phyloP scores from a whole-genome alignment of 2,888 invertebrate species.

The Eurois occulta region DNA sequence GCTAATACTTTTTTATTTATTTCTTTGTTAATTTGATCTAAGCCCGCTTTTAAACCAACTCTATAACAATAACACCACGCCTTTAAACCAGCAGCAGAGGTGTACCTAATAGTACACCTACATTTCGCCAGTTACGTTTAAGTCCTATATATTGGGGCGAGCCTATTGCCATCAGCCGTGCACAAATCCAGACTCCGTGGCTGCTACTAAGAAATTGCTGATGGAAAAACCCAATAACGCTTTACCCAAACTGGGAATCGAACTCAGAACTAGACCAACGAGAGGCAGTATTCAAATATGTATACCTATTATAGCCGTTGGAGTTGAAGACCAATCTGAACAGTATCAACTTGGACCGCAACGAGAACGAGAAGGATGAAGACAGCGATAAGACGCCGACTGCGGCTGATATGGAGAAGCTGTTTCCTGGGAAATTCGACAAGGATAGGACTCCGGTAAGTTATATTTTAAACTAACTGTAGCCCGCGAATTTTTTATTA shows the following conservation, averaged over 20 bases:
- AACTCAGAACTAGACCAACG: background rate
- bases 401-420: constrained; percentile 76
- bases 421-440: constrained; percentile 74
- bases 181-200: too few species aligned
- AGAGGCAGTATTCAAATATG: background rate
- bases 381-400: constrained; percentile 83
- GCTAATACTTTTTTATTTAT: too few species aligned
- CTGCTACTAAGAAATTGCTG: background rate
- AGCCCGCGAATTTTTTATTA: too few species aligned
- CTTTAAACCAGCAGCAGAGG: too few species aligned
- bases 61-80: too few species aligned
- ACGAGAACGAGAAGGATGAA: constrained; percentile 89
- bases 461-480: too few species aligned
- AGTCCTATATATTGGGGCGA: too few species aligned
- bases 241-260: background rate
- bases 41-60: too few species aligned
- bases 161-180: too few species aligned
- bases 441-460: constrained; percentile 87
- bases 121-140: too few species aligned
- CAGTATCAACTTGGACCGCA: constrained; percentile 79
- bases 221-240: background rate
- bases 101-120: too few species aligned
- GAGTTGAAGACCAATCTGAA: constrained; percentile 90
- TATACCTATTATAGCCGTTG: constrained; percentile 75
- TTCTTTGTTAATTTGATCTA: too few species aligned